Conservation (phyloP, 2,113 vertebrate species). For the Malurus melanocephalus region DNA sequence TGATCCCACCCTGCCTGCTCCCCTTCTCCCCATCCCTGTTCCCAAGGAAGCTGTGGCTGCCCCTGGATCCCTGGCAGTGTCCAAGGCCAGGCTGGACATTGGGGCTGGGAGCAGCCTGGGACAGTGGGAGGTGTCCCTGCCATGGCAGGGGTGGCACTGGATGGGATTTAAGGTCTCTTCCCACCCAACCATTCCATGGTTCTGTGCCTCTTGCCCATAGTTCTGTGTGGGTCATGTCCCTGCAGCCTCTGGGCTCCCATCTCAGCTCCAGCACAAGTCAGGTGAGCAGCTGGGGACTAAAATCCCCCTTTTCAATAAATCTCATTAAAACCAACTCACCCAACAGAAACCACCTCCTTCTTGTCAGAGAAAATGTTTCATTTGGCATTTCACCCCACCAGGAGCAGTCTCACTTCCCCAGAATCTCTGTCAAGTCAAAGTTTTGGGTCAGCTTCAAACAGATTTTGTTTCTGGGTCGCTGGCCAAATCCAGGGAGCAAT, state of each 20-base stretch:
- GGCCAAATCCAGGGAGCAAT: not conserved
- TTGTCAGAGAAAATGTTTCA: not conserved
- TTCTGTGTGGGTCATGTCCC: not conserved
- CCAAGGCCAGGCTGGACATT: not conserved
- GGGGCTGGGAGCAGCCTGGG: not conserved
- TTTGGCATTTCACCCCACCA: not conserved
- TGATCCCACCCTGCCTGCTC: not conserved
- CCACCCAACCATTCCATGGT: not conserved
- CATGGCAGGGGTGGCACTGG: not conserved
- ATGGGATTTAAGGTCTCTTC: not conserved
- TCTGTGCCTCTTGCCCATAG: not conserved
- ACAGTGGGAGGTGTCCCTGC: not conserved
- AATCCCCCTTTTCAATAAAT: not conserved
- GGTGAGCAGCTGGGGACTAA: not conserved
- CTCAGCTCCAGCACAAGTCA: not conserved
- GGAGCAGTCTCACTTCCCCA: not conserved
- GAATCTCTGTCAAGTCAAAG: not conserved
- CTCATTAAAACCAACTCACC: not conserved
- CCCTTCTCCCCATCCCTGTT: not conserved
- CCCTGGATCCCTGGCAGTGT: not conserved
- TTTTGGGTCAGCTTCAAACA: not conserved
- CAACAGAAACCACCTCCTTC: not conserved
- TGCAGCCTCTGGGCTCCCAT: not conserved
- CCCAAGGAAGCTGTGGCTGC: not conserved
- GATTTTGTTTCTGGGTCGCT: not conserved